A percentile compares a stretch with the other conserved stretches of the same genome.
phyloP scores from a whole-genome alignment of 2,113 vertebrate genomes.

The Ciconia stormi region DNA sequence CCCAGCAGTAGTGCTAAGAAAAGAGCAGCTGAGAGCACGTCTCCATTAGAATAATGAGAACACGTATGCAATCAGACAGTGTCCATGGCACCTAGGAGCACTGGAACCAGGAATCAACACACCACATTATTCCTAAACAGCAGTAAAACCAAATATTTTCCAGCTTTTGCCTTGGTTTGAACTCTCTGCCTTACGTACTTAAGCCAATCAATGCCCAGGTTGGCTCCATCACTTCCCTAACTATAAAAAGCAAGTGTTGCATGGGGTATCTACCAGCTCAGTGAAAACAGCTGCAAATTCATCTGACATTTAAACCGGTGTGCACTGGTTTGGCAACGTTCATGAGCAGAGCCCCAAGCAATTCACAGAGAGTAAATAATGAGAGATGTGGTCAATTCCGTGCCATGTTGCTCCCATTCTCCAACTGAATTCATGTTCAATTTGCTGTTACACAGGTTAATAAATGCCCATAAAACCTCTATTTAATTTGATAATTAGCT shows the following conservation, averaged over 20 bases:
- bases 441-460: neutral
- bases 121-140: neutral
- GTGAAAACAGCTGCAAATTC: neutral
- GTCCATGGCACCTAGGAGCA: neutral
- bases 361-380: neutral
- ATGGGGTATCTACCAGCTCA: neutral
- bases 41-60: neutral
- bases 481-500: neutral
- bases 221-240: neutral
- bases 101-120: neutral
- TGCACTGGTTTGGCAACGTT: neutral
- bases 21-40: neutral
- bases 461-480: neutral
- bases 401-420: neutral
- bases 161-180: neutral
- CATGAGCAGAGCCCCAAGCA: neutral
- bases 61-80: neutral
- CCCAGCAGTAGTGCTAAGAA: neutral
- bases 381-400: neutral
- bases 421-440: neutral
- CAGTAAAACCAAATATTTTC: neutral
- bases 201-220: fast-evolving
- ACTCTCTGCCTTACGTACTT: fast-evolving
- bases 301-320: slow-evolving; percentile 18
- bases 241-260: neutral